Evolutionary conservation across 2,113 vertebrate species (phyloP).

Genomic region (Menura novaehollandiae): DNA sequence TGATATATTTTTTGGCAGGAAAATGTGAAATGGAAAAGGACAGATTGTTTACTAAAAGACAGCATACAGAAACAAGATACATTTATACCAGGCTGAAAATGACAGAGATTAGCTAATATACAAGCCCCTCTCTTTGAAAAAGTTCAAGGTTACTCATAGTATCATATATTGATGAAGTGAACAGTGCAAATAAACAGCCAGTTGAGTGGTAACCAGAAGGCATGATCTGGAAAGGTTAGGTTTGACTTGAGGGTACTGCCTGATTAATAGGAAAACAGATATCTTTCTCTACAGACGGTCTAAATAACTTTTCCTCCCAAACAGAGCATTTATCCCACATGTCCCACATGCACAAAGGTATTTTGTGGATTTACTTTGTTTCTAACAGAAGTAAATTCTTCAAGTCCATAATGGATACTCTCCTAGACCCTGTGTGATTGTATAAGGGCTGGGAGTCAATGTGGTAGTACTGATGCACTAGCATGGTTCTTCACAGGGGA

Average conservation of each 20-base stretch:
- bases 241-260: constrained; percentile 24
- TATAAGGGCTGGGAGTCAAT: not conserved
- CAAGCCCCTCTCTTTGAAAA: not conserved
- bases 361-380: not conserved
- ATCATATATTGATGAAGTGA: constrained; percentile 6
- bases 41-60: constrained; percentile 25
- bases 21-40: constrained; percentile 10
- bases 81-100: not conserved
- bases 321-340: not conserved
- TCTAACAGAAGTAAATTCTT: not conserved
- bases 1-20: not conserved
- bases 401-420: not conserved
- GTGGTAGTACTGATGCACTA: not conserved
- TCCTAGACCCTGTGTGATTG: not conserved
- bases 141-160: not conserved
- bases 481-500: not conserved
- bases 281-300: not conserved
- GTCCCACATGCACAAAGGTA: not conserved
- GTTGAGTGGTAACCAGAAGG: not conserved
- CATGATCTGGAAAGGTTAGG: constrained; percentile 24
- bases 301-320: not conserved
- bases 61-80: not conserved
- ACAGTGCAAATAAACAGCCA: constrained; percentile 11
- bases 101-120: not conserved
- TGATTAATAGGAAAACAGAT: constrained; percentile 9